A percentile compares a stretch with the other conserved stretches of the same genome.
These are phyloP conservation scores for Amphiprion ocellaris DNA, from an alignment of 2,113 vertebrate species.

Conservation along the genomic window DNA sequence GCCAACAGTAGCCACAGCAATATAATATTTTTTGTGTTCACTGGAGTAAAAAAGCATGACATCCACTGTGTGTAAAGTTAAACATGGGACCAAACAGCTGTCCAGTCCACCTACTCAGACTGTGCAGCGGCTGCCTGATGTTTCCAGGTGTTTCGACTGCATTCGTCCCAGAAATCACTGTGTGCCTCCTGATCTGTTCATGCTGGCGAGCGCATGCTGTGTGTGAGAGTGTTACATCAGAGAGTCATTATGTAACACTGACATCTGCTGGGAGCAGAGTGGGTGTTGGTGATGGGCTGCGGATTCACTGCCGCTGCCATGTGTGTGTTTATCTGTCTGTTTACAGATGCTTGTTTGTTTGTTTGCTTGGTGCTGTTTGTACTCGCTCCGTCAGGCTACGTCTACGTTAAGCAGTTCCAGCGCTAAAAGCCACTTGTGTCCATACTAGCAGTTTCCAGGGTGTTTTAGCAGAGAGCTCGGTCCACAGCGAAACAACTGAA, in stretches of 20 bases:
- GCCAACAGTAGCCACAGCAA: too few species aligned
- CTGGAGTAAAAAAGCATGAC: too few species aligned
- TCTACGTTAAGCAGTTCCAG: neutral
- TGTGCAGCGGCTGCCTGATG: neutral
- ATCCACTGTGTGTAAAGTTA: neutral
- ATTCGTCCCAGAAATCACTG: neutral
- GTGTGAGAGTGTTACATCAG: conserved; percentile 39
- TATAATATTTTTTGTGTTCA: too few species aligned
- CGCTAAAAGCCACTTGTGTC: neutral
- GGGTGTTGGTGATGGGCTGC: conserved; percentile 30
- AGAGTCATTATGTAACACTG: conserved; percentile 57
- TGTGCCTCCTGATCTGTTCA: neutral
- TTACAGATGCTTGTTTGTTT: neutral
- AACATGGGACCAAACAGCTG: too few species aligned
- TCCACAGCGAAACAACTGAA: neutral
- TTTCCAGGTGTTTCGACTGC: conserved; percentile 15
- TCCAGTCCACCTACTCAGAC: neutral
- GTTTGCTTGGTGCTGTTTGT: conserved; percentile 2
- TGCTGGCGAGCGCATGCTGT: conserved; percentile 11
- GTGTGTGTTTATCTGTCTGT: neutral
- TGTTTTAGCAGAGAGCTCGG: neutral
- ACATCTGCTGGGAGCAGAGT: conserved; percentile 61
- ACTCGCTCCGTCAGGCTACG: neutral
- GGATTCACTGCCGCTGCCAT: neutral
- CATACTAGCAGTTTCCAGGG: too few species aligned